phyloP scores from a whole-genome alignment of 2,113 vertebrate genomes.

The Nanorana parkeri region DNA sequence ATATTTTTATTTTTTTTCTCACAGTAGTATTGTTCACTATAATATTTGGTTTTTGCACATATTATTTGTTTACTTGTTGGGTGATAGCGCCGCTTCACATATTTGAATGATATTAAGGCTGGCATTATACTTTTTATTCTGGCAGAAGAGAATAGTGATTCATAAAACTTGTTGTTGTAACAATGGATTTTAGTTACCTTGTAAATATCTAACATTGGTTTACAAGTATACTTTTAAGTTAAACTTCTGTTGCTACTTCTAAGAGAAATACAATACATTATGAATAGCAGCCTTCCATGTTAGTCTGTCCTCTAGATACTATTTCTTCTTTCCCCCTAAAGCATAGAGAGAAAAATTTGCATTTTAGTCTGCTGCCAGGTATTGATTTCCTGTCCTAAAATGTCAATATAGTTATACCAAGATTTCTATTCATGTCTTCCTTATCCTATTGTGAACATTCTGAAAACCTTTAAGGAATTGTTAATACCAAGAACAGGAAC shows the following conservation, averaged over 20 bases:
- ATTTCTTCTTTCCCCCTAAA: constrained; percentile 16
- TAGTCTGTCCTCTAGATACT: constrained; percentile 8
- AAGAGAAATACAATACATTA: constrained; percentile 19
- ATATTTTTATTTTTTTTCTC: too few relatives aligned
- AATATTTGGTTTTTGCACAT: too few relatives aligned
- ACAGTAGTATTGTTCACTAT: too few relatives aligned
- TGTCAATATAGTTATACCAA: constrained; percentile 44
- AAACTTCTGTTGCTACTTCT: constrained; percentile 14
- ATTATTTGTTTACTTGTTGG: too few relatives aligned
- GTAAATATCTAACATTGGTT: not conserved
- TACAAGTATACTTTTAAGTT: constrained; percentile 5
- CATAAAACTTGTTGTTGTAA: too few relatives aligned
- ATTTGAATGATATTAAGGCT: too few relatives aligned
- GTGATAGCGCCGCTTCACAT: too few relatives aligned
- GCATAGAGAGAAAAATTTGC: constrained; percentile 33
- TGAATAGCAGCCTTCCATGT: not conserved
- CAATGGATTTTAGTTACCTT: not conserved
- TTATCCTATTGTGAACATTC: constrained; percentile 28
- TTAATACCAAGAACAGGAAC: constrained; percentile 24
- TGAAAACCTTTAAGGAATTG: constrained; percentile 40
- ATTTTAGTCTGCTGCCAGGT: constrained; percentile 34
- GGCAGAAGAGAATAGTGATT: too few relatives aligned
- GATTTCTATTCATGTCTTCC: constrained; percentile 42
- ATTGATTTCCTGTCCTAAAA: constrained; percentile 51
- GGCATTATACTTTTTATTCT: too few relatives aligned